Evolutionary conservation across 2,113 vertebrate genomes (phyloP), one percentile per base, ranked within the genome.

Genomic region (Oryzias woworae): DNA sequence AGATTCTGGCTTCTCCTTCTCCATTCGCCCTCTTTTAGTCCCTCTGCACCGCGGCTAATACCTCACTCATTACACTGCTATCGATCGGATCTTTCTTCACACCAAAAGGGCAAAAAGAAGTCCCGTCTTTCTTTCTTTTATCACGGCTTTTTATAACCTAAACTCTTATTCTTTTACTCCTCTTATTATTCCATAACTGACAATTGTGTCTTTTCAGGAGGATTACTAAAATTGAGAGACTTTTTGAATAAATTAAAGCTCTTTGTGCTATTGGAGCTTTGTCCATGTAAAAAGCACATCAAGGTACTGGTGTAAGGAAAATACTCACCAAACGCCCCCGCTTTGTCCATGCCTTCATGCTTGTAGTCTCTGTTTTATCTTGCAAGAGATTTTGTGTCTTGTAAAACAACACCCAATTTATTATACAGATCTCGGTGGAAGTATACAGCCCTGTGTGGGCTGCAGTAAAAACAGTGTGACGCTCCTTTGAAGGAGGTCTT

Each of bases 31-130:
- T 56, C 67, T 76, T 44, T 75, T 20, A 51, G 84, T 89, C 87
- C 83, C 89, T 81, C 65, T 78, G 78, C 85, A 85, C 73, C 85
- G 76, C 76, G 48, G 84, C 87, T 88, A 89, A 89, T 86, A 90
- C 85, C 83, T 81, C 76, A 62, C 87, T 89, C 87, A 89, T 90
- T 89, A 90, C 85, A 24, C 12, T 3, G 58, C 75, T 74, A 90
- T 89, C 86, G 89, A 88, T 88, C 80, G 80, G 48, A 62, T 69
- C 83, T 68, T 51, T 69, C 80, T 58, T 46, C 73, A 71, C 77
- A 78, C 77, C 69, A 87, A 80, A 20, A 86, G 86, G 85, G 84
- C 85, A 84, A 77, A 82, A 77, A 78, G 73, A 82, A 86, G 78
- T 81, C 77, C 53, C 83, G 66, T 63, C 73, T 62, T 77, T 50